These are phyloP conservation scores for Stichopus horrens DNA, from an alignment of 53 echinoderm and acorn worm genomes.

Conservation along the genomic window DNA sequence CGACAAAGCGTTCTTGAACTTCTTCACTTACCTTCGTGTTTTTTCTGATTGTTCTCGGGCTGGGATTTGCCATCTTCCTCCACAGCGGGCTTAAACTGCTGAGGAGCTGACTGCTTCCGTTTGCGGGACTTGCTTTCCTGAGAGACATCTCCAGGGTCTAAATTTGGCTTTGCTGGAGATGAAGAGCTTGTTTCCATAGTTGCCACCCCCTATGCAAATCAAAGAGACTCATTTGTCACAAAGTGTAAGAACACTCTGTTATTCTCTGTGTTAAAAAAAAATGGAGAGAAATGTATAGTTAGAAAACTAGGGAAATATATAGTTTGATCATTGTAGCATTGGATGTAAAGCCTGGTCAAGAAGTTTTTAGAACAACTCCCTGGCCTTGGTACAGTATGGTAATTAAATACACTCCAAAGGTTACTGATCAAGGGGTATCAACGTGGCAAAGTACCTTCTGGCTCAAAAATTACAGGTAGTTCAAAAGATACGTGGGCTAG, in stretches of 20 bases:
- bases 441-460: no score
- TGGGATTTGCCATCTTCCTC: neutral
- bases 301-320: no score
- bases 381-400: no score
- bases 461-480: no score
- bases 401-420: no score
- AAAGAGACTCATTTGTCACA: neutral
- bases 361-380: no score
- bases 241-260: neutral
- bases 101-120: slow-evolving; percentile 41
- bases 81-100: slow-evolving; percentile 11
- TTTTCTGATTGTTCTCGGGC: neutral
- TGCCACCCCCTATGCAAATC: neutral
- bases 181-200: neutral
- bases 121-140: slow-evolving; percentile 23
- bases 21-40: neutral
- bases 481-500: no score
- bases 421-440: no score
- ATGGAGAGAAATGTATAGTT: no score
- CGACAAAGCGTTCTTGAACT: no score
- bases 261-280: neutral
- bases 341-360: no score
- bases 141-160: neutral
- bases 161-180: neutral
- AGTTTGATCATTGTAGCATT: no score